Evolutionary conservation across 2,797 vertebrate species (phyloP), one percentile per base, ranked within the genome.

Genomic region (Eidolon dupreanum): DNA sequence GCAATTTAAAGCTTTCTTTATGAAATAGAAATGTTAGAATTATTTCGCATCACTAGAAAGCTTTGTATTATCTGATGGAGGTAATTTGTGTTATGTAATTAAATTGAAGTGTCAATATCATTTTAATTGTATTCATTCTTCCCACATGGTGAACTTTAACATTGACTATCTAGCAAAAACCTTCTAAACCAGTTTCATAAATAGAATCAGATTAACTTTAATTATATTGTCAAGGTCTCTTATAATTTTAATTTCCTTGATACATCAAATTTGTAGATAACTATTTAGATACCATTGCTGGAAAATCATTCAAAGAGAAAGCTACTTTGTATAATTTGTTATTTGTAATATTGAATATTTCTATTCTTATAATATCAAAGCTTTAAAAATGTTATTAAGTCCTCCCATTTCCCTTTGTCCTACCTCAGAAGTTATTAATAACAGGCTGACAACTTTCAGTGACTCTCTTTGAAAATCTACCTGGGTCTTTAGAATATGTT

Each of bases 141-240:
- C 33, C 51, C 70, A 96, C 74, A 43, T 77, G 9, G 74, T 89
- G 53, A 97, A 97, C 92, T 91, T 89, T 92, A 93, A 31, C 85
- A 85, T 33, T 88, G 65, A 96, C 63, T 75, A 66, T 79, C 78
- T 78, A 90, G 55, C 33, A 96, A 88, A 78, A 84, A 95, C 65
- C 90, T 97, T 24, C n/a, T 71, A 78, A 96, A 94, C n/a, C 13
- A 38, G 33, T 81, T 93, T 96, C 95, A 79, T 81, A 88, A 89
- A 33, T 70, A 81, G 74, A 95, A 96, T 93, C 65, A 94, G 97
- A 97, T 97, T 95, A 96, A 89, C 61, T 97, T 94, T 96, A 95
- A 98, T 95, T 94, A 84, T 41, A 71, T 90, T 96, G 71, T 92
- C 73, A 90, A 89, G 28, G 71, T 90, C 84, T 94, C 65, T 82